Conservation (phyloP, 2,797 vertebrate species). For the Petrocephalus schoutedeni region DNA sequence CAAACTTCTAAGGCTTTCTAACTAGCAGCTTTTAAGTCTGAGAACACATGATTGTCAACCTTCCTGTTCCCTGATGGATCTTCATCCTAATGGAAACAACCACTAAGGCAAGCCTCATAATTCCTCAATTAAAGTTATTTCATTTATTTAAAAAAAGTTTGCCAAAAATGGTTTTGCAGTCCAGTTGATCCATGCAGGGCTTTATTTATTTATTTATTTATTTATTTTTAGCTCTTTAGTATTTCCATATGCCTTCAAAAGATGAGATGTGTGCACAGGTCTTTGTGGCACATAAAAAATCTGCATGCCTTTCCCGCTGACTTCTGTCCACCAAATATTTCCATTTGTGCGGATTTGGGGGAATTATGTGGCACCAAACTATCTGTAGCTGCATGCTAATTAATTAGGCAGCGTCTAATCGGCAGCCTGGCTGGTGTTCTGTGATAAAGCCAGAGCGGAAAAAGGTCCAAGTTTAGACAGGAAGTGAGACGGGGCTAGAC, state of each 20-base stretch:
- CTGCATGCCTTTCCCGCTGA: constrained; percentile 23
- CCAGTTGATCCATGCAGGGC: neutral
- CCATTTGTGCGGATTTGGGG: constrained; percentile 20
- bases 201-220: no score
- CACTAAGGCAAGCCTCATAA: neutral
- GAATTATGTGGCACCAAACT: constrained; percentile 34
- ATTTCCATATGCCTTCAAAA: neutral
- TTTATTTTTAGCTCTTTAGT: neutral
- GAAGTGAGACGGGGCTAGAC: constrained; percentile 23
- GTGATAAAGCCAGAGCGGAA: constrained; percentile 64
- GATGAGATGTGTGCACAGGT: neutral
- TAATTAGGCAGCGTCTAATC: constrained; percentile 60
- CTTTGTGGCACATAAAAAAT: neutral
- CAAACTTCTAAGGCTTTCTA: neutral
- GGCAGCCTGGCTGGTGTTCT: constrained; percentile 56
- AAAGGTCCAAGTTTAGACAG: constrained; percentile 51
- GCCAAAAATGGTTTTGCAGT: neutral
- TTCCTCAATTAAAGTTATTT: neutral
- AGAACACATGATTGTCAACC: neutral
- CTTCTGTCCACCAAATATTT: constrained; percentile 49
- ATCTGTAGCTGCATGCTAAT: constrained; percentile 60
- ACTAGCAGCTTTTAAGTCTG: neutral
- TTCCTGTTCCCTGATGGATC: neutral
- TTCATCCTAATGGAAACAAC: neutral
- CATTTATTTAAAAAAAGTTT: neutral